Evolutionary conservation across 2,888 invertebrate species (phyloP).

Genomic region (Tryphoninae sp.): DNA sequence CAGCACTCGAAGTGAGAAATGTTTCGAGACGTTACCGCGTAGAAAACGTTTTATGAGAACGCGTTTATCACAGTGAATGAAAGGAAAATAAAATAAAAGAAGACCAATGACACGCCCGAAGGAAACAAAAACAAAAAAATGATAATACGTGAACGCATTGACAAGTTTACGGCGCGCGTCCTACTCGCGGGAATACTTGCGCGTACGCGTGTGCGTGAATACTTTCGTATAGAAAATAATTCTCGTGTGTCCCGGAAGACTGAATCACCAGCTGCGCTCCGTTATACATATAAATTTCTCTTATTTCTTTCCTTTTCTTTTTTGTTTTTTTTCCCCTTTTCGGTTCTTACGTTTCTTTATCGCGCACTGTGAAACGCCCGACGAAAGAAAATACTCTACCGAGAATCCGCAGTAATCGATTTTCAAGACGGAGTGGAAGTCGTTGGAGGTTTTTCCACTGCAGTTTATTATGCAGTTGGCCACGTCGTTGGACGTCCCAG

Average conservation of each 20-base stretch:
- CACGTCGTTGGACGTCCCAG: constrained; percentile 10
- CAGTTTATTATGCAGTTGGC: constrained; percentile 40
- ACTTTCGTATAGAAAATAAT: not conserved
- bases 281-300: constrained; percentile 12
- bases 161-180: constrained; percentile 58
- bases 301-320: constrained; percentile 17
- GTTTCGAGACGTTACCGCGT: constrained; percentile 17
- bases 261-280: constrained; percentile 45
- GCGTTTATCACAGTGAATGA: constrained; percentile 3
- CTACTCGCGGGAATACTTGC: constrained; percentile 31
- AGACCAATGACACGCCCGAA: constrained; percentile 32
- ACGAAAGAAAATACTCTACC: constrained; percentile 47
- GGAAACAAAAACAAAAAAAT: constrained; percentile 39
- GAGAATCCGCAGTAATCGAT: constrained; percentile 59
- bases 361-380: constrained; percentile 42
- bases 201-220: not conserved
- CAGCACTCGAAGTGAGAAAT: constrained; percentile 13
- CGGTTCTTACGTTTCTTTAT: constrained; percentile 1
- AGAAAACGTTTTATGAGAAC: constrained; percentile 46
- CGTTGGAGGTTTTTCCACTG: constrained; percentile 55
- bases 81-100: not conserved
- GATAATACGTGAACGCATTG: constrained; percentile 47
- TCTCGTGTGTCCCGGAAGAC: constrained; percentile 16
- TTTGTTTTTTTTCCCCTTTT: constrained; percentile 22
- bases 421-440: constrained; percentile 59